phyloP scores from a whole-genome alignment of 1,140 invertebrate genomes.

The Macrostomum lignano region DNA sequence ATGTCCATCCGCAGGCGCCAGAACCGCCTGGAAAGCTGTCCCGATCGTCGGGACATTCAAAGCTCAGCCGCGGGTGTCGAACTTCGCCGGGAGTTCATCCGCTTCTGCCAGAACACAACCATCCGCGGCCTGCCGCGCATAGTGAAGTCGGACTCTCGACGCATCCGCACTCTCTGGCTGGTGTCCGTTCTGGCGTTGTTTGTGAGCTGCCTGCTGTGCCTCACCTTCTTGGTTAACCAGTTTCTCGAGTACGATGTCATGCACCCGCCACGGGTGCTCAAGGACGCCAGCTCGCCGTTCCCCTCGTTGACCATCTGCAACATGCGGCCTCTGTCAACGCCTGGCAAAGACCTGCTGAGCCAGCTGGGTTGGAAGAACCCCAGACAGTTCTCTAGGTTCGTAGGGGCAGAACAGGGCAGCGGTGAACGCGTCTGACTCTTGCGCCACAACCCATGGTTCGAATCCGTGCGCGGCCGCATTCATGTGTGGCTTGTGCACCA shows the following conservation, averaged over 20 bases:
- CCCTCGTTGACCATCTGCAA: constrained; percentile 5
- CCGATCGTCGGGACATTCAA: no score
- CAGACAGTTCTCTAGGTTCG: constrained; percentile 1
- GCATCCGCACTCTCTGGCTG: constrained; percentile 3
- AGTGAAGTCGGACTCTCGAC: constrained; percentile 1
- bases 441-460: no score
- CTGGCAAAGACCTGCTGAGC: not conserved
- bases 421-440: no score
- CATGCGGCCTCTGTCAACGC: constrained; percentile 1
- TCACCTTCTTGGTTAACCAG: not conserved
- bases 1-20: no score
- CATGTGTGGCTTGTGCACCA: no score
- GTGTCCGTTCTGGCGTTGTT: not conserved
- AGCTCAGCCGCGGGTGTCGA: no score
- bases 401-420: no score
- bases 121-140: constrained; percentile 4
- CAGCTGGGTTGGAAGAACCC: not conserved
- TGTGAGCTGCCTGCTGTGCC: not conserved
- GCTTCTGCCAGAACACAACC: constrained; percentile 5
- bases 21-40: no score
- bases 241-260: constrained; percentile 6
- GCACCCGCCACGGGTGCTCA: constrained; percentile 4
- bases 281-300: constrained; percentile 3
- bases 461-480: no score
- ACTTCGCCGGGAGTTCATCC: constrained; percentile 3